phyloP scores from a whole-genome alignment of 2,888 invertebrate genomes.

The Ephialtes manifestator region DNA sequence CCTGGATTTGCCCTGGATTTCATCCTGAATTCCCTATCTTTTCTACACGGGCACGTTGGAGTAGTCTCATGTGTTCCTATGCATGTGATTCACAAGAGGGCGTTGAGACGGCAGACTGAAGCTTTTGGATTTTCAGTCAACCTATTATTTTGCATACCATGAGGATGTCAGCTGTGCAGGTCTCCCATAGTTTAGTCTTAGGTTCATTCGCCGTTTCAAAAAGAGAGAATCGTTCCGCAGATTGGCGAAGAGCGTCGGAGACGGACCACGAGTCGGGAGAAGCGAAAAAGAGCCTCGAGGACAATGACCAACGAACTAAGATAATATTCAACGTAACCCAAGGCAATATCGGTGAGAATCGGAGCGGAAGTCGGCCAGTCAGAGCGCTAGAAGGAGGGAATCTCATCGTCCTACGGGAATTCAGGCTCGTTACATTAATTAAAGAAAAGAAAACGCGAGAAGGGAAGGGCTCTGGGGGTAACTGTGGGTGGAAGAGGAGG shows the following conservation, averaged over 20 bases:
- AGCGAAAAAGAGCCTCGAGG: conserved; percentile 12
- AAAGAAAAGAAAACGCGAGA: conserved; percentile 66
- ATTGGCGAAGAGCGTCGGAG: not conserved
- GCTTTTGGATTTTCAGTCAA: conserved; percentile 8
- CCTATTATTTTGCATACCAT: conserved; percentile 13
- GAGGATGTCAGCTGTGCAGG: conserved; percentile 13
- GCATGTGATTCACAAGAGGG: not conserved
- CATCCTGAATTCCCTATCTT: too few relatives aligned
- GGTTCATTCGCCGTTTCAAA: not conserved
- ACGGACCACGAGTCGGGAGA: not conserved
- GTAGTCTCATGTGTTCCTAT: conserved; percentile 16
- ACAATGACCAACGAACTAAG: conserved; percentile 48
- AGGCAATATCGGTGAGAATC: conserved; percentile 57
- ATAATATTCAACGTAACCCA: conserved; percentile 61
- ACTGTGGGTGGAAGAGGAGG: conserved; percentile 1
- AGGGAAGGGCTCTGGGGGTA: conserved; percentile 7
- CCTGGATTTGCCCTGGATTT: too few relatives aligned
- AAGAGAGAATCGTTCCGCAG: not conserved
- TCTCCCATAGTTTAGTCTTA: not conserved
- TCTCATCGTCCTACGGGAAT: conserved; percentile 65
- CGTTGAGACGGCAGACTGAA: conserved; percentile 26
- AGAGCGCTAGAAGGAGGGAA: conserved; percentile 29
- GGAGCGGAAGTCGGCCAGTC: conserved; percentile 54
- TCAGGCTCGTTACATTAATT: conserved; percentile 70
- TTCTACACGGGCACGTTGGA: not conserved